Conservation (phyloP, 2,797 vertebrate species). For the Hippopotamyrus pictus region DNA sequence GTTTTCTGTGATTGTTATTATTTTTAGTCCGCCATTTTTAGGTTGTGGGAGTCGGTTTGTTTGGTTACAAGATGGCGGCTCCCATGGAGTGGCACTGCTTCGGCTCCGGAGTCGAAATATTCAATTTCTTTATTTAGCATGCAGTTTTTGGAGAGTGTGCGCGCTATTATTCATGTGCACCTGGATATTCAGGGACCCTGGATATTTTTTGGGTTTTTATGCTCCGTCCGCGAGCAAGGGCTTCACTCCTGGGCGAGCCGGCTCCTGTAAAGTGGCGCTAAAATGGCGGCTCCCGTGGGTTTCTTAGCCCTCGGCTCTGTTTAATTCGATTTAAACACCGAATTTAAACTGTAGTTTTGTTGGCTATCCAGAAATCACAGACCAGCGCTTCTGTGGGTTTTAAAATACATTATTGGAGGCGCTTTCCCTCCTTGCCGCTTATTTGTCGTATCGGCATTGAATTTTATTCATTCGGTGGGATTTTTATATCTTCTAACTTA, state of each 20-base stretch:
- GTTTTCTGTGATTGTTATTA: slow-evolving; percentile 33
- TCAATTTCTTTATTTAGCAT: neutral
- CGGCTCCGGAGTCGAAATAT: slow-evolving; percentile 37
- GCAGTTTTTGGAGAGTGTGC: neutral
- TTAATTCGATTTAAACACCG: neutral
- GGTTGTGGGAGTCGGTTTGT: slow-evolving; percentile 61
- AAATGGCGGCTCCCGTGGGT: slow-evolving; percentile 68
- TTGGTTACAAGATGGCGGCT: slow-evolving; percentile 87
- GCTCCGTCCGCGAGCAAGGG: neutral
- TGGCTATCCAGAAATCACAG: neutral
- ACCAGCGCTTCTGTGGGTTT: neutral
- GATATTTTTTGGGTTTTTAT: neutral
- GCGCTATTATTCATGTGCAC: neutral
- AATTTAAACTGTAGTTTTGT: neutral
- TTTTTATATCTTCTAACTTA: neutral
- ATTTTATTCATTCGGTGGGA: neutral
- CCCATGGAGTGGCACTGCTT: slow-evolving; percentile 73
- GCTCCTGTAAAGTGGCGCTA: slow-evolving; percentile 40
- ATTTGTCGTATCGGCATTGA: neutral
- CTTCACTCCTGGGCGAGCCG: slow-evolving; percentile 22
- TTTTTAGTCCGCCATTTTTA: slow-evolving; percentile 68
- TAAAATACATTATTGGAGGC: neutral
- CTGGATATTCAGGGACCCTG: neutral
- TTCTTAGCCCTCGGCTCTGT: slow-evolving; percentile 24
- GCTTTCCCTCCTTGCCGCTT: neutral